Base-by-base conservation (phyloP, 2,113 vertebrate species). In the Pandion haliaetus region DNA sequence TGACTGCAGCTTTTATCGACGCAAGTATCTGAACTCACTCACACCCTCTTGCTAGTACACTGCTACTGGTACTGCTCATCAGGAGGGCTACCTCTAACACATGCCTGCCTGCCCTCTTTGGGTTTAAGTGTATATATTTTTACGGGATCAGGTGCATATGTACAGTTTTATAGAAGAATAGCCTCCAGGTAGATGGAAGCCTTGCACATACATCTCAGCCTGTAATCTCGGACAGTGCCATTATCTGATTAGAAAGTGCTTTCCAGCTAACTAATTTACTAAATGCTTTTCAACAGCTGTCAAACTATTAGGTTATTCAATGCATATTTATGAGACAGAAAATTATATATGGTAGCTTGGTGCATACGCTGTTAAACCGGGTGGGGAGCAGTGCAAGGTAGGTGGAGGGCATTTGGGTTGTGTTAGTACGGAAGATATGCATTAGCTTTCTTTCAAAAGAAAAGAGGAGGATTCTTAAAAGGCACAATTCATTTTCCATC, bases 281-380 rank as follows among this genome's bases (percentile, higher is more conserved):
- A 95, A 97, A 88, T 90, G 96, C 61, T 95, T 95, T 88, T 93
- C 67, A 96, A 78, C 82, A 96, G 94, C 87, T 92, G 82, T 78
- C 93, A 86, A 94, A 91, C 82, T 89, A 65, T 76, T 83, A 92
- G 88, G 90, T 86, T 83, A 65, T 90, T 91, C 78, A 88, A 74
- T 4, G 18, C 14, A 63, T 93, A 95, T 90, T 81, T 73, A 95
- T 88, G 45, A 92, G 76, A 87, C 36, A 74, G 57, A 83, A 92
- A 66, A 81, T 77, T n/a, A 81, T 34, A 50, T n/a, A 73, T 6
- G 26, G 66, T 65, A 73, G 72, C 45, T 63, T 47, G 71, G 40
- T 76, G 65, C 40, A 45, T 14, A 47, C 20, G 17, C 47, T 31
- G 29, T 42, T 85, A 72, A 86, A 81, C 14, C 1, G 1, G 14